Conservation (phyloP, 92 coral and sea anemone genomes). For the Epizoanthus ramosus region DNA sequence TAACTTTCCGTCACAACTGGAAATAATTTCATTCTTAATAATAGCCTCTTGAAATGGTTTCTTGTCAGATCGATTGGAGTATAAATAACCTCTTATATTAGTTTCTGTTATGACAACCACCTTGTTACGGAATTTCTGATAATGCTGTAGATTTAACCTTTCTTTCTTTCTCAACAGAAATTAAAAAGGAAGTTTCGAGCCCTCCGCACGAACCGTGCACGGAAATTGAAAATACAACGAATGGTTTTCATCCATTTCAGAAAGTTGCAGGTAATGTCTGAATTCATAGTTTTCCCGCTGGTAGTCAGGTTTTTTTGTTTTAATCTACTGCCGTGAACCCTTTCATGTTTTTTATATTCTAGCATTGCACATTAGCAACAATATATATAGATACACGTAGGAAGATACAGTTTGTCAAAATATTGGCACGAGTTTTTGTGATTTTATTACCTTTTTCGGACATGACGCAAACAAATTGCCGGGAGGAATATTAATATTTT, state of each 20-base stretch:
- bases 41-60: slow-evolving; percentile 26
- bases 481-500: slow-evolving; percentile 1
- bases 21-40: slow-evolving; percentile 4
- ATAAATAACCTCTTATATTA: slow-evolving; percentile 24
- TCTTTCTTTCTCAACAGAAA: slow-evolving; percentile 61
- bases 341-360: slow-evolving; percentile 50
- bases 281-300: slow-evolving; percentile 8
- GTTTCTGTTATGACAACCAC: slow-evolving; percentile 36
- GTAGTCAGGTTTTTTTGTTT: slow-evolving; percentile 6
- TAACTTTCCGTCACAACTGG: neutral
- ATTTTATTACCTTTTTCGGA: slow-evolving; percentile 29
- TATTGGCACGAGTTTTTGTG: slow-evolving; percentile 34
- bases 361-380: slow-evolving; percentile 51
- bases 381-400: slow-evolving; percentile 53
- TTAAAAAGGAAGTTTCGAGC: slow-evolving; percentile 72
- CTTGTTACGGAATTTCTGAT: slow-evolving; percentile 37
- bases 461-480: slow-evolving; percentile 19
- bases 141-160: slow-evolving; percentile 17
- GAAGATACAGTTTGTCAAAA: slow-evolving; percentile 49
- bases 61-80: slow-evolving; percentile 18
- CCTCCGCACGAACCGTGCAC: slow-evolving; percentile 70
- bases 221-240: slow-evolving; percentile 48
- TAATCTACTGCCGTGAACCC: slow-evolving; percentile 20
- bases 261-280: slow-evolving; percentile 51
- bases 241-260: slow-evolving; percentile 42